These are phyloP conservation scores for Falco peregrinus DNA, from an alignment of 2,797 vertebrate species.

Conservation along the genomic window DNA sequence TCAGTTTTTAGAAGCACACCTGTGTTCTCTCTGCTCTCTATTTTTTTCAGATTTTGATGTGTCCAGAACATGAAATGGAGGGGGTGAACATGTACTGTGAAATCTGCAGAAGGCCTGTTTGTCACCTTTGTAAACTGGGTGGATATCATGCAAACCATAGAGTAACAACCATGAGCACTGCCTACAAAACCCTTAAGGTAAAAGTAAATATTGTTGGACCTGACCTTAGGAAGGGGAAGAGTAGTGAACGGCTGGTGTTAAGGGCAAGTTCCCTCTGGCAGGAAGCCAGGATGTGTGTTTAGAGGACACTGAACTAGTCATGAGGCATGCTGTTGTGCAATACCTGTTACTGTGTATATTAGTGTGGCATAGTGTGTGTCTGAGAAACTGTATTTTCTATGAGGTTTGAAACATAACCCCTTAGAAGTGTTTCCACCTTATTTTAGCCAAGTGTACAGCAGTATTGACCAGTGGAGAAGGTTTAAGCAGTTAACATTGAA, in stretches of 20 bases:
- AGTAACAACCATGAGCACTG: slow-evolving; percentile 94
- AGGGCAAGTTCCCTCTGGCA: not conserved
- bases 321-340: not conserved
- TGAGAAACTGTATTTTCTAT: not conserved
- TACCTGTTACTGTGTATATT: not conserved
- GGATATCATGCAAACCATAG: slow-evolving; percentile 94
- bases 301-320: not conserved
- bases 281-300: not conserved
- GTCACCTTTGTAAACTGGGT: slow-evolving; percentile 95
- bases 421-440: not conserved
- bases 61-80: slow-evolving; percentile 97
- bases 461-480: not conserved
- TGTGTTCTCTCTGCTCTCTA: not conserved
- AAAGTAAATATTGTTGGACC: not conserved
- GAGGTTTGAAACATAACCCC: not conserved
- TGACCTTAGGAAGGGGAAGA: not conserved
- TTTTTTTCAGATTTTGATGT: slow-evolving; percentile 90
- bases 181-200: slow-evolving; percentile 99
- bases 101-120: slow-evolving; percentile 92
- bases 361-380: not conserved
- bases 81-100: slow-evolving; percentile 99
- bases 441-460: not conserved
- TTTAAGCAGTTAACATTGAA: not conserved
- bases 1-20: not conserved
- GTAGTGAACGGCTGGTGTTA: not conserved